These are phyloP conservation scores for Latheticus oryzae DNA, from an alignment of 2,888 invertebrate genomes.

Conservation along the genomic window DNA sequence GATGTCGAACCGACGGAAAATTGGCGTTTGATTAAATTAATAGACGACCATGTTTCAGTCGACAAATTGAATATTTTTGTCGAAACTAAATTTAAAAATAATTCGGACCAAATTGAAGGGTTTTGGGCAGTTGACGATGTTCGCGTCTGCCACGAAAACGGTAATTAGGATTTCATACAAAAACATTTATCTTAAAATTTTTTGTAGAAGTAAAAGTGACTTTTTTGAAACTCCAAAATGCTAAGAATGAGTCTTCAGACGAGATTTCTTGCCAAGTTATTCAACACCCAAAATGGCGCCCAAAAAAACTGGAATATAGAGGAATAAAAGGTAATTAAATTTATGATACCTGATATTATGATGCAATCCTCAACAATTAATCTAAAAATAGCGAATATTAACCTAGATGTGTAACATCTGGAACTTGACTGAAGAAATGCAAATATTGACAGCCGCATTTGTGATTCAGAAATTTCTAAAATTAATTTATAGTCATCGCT, in stretches of 20 bases:
- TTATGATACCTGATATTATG: slow-evolving; percentile 17
- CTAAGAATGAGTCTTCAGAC: slow-evolving; percentile 38
- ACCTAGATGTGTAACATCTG: slow-evolving; percentile 31
- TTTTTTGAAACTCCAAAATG: slow-evolving; percentile 49
- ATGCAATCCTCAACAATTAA: slow-evolving; percentile 23
- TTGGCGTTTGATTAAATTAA: slow-evolving; percentile 58
- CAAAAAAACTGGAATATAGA: slow-evolving; percentile 50
- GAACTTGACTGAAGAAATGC: slow-evolving; percentile 21
- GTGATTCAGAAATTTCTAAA: no score
- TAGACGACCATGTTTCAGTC: slow-evolving; percentile 53
- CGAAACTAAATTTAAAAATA: slow-evolving; percentile 54
- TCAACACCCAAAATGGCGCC: slow-evolving; percentile 54
- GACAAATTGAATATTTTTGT: slow-evolving; percentile 58
- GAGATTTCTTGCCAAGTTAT: slow-evolving; percentile 55
- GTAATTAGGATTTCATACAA: no score
- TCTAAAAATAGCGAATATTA: slow-evolving; percentile 43
- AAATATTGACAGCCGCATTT: slow-evolving; percentile 18
- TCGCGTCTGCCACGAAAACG: slow-evolving; percentile 59
- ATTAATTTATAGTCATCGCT: no score
- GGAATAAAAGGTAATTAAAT: slow-evolving; percentile 52
- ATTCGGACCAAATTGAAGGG: slow-evolving; percentile 46
- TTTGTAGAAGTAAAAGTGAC: slow-evolving; percentile 56
- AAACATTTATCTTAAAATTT: no score
- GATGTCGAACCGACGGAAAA: slow-evolving; percentile 48
- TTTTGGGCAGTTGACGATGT: slow-evolving; percentile 62